These are phyloP conservation scores for Synanthedon formicaeformis DNA, from an alignment of 2,888 invertebrate species.

Conservation along the genomic window DNA sequence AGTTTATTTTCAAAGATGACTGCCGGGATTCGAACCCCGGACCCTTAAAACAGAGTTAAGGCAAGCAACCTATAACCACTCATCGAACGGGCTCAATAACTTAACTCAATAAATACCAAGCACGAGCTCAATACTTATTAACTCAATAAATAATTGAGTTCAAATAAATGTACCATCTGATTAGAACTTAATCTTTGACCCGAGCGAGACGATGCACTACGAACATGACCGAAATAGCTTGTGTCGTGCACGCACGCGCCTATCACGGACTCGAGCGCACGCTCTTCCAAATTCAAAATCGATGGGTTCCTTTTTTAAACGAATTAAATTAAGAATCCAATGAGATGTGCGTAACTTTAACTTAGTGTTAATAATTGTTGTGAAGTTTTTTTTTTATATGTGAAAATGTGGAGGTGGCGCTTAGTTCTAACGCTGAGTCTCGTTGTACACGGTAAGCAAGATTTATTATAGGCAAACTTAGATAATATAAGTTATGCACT, in stretches of 20 bases:
- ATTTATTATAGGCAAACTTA: too few relatives aligned
- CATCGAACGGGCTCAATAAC: too few relatives aligned
- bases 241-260: constrained; percentile 33
- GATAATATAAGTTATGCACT: too few relatives aligned
- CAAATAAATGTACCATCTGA: background rate
- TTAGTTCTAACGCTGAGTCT: too few relatives aligned
- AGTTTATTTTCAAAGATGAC: too few relatives aligned
- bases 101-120: too few relatives aligned
- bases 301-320: constrained; percentile 30
- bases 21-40: too few relatives aligned
- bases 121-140: too few relatives aligned
- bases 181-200: constrained; percentile 32
- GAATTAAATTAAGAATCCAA: background rate
- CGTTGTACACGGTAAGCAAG: too few relatives aligned
- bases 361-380: background rate
- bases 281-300: constrained; percentile 27
- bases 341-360: background rate
- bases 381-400: background rate
- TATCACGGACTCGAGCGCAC: constrained; percentile 29
- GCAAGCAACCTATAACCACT: too few relatives aligned
- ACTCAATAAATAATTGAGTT: too few relatives aligned
- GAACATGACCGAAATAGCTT: constrained; percentile 56
- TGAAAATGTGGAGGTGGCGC: background rate
- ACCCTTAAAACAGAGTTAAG: too few relatives aligned
- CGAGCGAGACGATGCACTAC: constrained; percentile 45